Base-by-base conservation (phyloP, 92 coral and sea anemone species). In the Diadumene lineata region DNA sequence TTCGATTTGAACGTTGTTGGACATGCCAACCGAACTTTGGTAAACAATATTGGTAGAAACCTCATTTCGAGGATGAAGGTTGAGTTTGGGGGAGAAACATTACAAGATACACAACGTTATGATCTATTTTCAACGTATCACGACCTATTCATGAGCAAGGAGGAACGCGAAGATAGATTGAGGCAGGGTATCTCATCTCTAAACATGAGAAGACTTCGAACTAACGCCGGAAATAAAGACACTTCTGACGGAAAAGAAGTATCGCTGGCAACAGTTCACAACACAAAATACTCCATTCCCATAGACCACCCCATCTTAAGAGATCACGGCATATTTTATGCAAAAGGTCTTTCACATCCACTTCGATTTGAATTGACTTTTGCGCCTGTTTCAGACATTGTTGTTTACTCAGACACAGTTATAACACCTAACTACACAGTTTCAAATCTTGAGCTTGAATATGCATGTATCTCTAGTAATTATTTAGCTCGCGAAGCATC, bases 401-500 rank as follows among this genome's bases (percentile, higher is more conserved):
- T 83, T 16, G 74, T 60, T 34, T 69, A 43, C 32, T 48, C 74
- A 17, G 34, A 69, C 43, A 48, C 57, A 0, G 23, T 21, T 0
- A 58, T 72, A 0, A 19, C 83, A 6, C 82, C 83, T 0, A 53
- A 0, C 0, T 79, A 79, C 70, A 78, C 68, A 0, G 0, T 78
- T 46, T 48, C 80, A 66, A 82, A 82, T 56, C 78, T 82, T 43
- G 87, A 82, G 25, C 43, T 82, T 13, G 87, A 82, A 34, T 82
- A 82, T 34, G 19, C 18, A 11, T 69, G 83, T 34, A 77, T 83
- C n/a, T 70, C 66, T 0, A 83, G 83, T 22, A 74, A 83, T 28
- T 76, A 69, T 34, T 25, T 83, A 0, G 83, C 87, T 30, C 18
- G 72, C 18, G 73, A 82, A 30, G 87, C 83, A 26, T 0, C 58